Evolutionary conservation across 2,888 invertebrate genomes (phyloP), one percentile per base, ranked within the genome.

Genomic region (Diachrysia chrysitis): DNA sequence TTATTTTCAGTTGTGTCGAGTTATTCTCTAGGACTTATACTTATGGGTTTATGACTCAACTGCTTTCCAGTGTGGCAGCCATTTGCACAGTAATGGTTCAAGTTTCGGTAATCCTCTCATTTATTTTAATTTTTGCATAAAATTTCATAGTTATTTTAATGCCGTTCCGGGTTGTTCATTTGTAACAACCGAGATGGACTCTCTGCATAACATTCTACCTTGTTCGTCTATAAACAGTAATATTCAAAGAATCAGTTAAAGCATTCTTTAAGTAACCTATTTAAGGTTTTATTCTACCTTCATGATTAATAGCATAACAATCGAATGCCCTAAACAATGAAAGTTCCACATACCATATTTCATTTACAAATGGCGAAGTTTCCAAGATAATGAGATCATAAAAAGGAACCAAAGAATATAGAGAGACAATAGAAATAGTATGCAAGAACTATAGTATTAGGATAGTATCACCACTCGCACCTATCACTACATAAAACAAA

Each of bases 41-140:
- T 1, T 94, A 94, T 74, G 95, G 95, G 48, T 95, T 95, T 88
- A 92, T 95, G 93, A 94, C 94, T 73, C 95, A 95, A 87, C 89
- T 95, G 59, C 85, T 94, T 62, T 94, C 94, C 23, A 95, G 95
- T 79, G 91, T 92, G 92, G 93, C 94, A 16, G 95, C 95, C 48
- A 95, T 95, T 87, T 95, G 95, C 87, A 93, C 92, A 56, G 92
- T 95, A 84, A 95, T 95, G 95, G 94, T 95, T 53, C 95, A 95
- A 92, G 90, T 95, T 90, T 94, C 95, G 91, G 95, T 95, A 87
- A 75, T 70, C 69, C 61, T 76, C 73, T 72, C 63, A 78, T 69
- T 69, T 74, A 62, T 53, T 75, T 71, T 75, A 78, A 76, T 58
- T 79, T 79, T 79, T 66, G 73, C 71, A 73, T 75, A 74, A 69